Evolutionary conservation across 2,113 vertebrate genomes (phyloP), one percentile per base, ranked within the genome.

Genomic region (Microcebus murinus): DNA sequence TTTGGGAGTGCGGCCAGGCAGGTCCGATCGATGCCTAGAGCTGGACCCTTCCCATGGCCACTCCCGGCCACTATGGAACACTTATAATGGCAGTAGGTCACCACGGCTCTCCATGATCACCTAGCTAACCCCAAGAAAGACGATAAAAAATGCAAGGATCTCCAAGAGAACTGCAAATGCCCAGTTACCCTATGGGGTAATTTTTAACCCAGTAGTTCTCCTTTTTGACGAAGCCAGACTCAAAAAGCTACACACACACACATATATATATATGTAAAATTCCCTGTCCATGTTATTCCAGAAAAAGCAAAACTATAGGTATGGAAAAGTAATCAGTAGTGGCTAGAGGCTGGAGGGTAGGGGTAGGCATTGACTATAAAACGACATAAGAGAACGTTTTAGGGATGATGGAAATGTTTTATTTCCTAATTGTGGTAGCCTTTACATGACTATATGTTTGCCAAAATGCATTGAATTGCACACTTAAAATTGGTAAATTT

Each of bases 401-500:
- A 55, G 29, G 20, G 34, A 42, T 8, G 29, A 39, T 2, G 3
- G 57, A 82, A 95, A 88, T 80, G 8, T 95, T 70, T 73, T 74
- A 9, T 73, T 65, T 87, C 29, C 31, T 74, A 52, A 74, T 86
- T 83, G 13, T 79, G 57, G 55, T 59, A 90, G n/a, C 45, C 25
- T 23, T 87, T 80, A 39, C 7, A 76, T n/a, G 61, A 87, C 36
- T 42, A n/a, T 23, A 31, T 17, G 63, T 52, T 84, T 68, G 17
- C 90, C 76, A 88, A 87, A 97, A 76, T 3, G 42, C 88, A 92
- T 17, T 90, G 76, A 84, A 85, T 74, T 11, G 6, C 20, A 86
- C 13, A 74, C 9, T 91, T 83, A 79, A 57, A 94, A 48, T 55
- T 87, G 23, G n/a, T 21, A 93, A 36, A n/a, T 67, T 85, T 74